Conservation (phyloP, 2,888 invertebrate genomes). For the Hydropsyche betteni region DNA sequence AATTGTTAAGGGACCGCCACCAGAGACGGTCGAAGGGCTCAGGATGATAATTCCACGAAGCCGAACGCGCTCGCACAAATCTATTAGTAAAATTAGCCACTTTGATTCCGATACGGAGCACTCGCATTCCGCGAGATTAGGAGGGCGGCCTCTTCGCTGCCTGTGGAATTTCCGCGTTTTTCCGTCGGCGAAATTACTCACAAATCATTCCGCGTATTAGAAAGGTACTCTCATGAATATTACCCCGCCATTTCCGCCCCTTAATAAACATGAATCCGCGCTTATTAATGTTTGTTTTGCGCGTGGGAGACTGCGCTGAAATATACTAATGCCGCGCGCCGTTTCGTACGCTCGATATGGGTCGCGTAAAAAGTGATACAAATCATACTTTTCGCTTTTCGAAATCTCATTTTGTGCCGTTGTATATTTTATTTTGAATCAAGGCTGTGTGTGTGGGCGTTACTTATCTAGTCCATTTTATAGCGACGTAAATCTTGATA, state of each 20-base stretch:
- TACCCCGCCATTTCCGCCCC: constrained; percentile 27
- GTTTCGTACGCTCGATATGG: no score
- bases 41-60: neutral
- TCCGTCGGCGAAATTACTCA: neutral
- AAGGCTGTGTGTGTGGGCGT: no score
- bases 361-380: no score
- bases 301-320: neutral
- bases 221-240: constrained; percentile 32
- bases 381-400: no score
- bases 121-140: no score
- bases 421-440: no score
- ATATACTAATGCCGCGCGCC: no score
- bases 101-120: neutral
- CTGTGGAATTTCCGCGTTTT: neutral
- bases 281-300: constrained; percentile 24
- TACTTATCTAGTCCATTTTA: no score
- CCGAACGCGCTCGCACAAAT: neutral
- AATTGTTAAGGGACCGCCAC: constrained; percentile 41
- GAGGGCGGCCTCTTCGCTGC: neutral
- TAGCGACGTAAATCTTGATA: no score
- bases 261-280: constrained; percentile 30
- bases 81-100: constrained; percentile 12
- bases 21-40: constrained; percentile 3
- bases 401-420: no score
- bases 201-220: constrained; percentile 17